These are phyloP conservation scores for Pterois miles DNA, from an alignment of 2,797 vertebrate genomes.

Conservation along the genomic window DNA sequence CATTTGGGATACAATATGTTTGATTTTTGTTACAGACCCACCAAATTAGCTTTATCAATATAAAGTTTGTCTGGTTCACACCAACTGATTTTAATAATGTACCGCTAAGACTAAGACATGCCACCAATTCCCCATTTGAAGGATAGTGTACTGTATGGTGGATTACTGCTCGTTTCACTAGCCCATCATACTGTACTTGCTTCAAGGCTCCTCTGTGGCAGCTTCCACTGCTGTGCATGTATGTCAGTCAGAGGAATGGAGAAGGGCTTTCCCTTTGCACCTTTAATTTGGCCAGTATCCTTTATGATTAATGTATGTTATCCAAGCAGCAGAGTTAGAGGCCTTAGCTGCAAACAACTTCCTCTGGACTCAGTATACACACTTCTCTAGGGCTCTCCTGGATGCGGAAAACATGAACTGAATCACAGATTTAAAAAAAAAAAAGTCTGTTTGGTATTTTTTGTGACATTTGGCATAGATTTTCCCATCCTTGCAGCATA, in stretches of 20 bases:
- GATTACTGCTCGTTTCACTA: neutral
- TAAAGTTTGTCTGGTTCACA: neutral
- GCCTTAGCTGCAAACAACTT: slow-evolving; percentile 12
- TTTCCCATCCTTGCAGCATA: too few relatives aligned
- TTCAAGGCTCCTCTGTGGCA: neutral
- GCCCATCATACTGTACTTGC: neutral
- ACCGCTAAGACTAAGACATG: neutral
- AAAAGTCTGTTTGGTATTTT: too few relatives aligned
- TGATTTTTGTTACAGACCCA: too few relatives aligned
- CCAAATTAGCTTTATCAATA: too few relatives aligned
- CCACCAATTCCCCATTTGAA: neutral
- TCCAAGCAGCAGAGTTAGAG: slow-evolving; percentile 5
- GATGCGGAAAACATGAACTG: neutral
- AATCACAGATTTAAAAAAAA: too few relatives aligned
- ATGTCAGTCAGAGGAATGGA: neutral
- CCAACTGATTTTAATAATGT: neutral
- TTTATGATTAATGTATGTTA: slow-evolving; percentile 49
- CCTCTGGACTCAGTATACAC: neutral
- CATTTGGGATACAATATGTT: too few relatives aligned
- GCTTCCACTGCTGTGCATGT: neutral
- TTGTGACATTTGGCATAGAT: neutral
- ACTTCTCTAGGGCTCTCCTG: neutral
- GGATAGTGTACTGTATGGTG: neutral
- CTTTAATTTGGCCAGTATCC: slow-evolving; percentile 27
- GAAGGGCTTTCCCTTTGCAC: neutral